These are phyloP conservation scores for Paramuricea clavata DNA, from an alignment of 92 coral and sea anemone genomes.

Conservation along the genomic window DNA sequence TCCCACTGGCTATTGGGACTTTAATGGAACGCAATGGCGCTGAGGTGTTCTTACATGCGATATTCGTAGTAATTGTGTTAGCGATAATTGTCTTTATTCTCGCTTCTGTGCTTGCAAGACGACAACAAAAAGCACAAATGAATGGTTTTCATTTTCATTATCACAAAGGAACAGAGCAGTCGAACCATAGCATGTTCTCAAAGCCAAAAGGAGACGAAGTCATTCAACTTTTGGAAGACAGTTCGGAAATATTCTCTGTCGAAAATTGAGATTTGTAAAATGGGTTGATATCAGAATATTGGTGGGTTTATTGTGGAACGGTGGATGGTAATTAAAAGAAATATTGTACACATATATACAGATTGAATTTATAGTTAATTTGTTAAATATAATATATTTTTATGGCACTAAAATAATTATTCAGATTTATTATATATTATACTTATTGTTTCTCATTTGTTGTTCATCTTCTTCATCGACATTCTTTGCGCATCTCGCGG, in stretches of 20 bases:
- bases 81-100: constrained; percentile 49
- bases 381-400: neutral
- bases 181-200: constrained; percentile 7
- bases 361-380: neutral
- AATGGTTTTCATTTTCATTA: constrained; percentile 37
- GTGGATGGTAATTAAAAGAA: too few relatives aligned
- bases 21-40: constrained; percentile 80
- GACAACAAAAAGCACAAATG: constrained; percentile 28
- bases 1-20: constrained; percentile 85
- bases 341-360: neutral
- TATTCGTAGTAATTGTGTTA: constrained; percentile 67
- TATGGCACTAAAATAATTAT: neutral
- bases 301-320: too few relatives aligned
- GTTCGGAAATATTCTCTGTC: constrained; percentile 32
- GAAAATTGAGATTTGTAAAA: constrained; percentile 9
- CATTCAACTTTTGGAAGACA: constrained; percentile 44
- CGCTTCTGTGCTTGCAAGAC: constrained; percentile 43
- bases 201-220: constrained; percentile 41
- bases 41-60: constrained; percentile 74
- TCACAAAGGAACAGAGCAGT: neutral
- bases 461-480: too few relatives aligned
- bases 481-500: too few relatives aligned
- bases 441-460: too few relatives aligned
- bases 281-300: neutral
- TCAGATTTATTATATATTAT: neutral